These are phyloP conservation scores for Megaceryle alcyon DNA, from an alignment of 2,797 vertebrate species.

Conservation along the genomic window DNA sequence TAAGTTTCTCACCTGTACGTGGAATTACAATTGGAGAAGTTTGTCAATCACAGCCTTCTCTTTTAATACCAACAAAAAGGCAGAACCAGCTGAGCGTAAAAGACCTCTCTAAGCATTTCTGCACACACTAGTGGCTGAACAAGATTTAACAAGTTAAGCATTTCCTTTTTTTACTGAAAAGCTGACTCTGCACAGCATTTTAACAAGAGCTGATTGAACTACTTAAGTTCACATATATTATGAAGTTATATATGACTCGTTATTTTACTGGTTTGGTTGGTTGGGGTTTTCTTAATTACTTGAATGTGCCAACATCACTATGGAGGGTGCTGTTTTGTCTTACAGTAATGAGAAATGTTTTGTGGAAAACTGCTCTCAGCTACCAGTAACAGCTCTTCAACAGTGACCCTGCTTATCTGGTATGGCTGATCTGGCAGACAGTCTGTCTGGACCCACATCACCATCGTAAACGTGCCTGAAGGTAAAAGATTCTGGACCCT, in stretches of 20 bases:
- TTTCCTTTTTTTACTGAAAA: constrained; percentile 44
- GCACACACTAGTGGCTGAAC: not conserved
- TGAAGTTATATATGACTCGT: not conserved
- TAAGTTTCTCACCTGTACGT: not conserved
- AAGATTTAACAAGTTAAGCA: constrained; percentile 62
- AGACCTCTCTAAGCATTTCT: constrained; percentile 41
- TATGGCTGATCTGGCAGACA: not conserved
- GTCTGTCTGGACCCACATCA: not conserved
- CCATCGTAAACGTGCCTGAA: not conserved
- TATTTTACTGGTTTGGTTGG: not conserved
- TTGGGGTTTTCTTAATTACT: not conserved
- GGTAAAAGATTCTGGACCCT: not conserved
- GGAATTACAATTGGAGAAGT: not conserved
- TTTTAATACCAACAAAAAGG: not conserved
- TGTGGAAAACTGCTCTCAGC: not conserved
- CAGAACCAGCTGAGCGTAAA: not conserved
- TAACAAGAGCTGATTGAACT: not conserved
- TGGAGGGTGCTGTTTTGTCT: not conserved
- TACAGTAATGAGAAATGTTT: not conserved
- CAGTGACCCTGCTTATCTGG: not conserved
- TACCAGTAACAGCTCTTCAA: not conserved
- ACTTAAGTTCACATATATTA: not conserved
- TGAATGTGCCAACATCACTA: not conserved
- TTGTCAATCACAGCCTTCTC: not conserved
- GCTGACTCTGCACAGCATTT: not conserved